These are phyloP conservation scores for Episyrphus balteatus DNA, from an alignment of 1,140 invertebrate genomes.

Conservation along the genomic window DNA sequence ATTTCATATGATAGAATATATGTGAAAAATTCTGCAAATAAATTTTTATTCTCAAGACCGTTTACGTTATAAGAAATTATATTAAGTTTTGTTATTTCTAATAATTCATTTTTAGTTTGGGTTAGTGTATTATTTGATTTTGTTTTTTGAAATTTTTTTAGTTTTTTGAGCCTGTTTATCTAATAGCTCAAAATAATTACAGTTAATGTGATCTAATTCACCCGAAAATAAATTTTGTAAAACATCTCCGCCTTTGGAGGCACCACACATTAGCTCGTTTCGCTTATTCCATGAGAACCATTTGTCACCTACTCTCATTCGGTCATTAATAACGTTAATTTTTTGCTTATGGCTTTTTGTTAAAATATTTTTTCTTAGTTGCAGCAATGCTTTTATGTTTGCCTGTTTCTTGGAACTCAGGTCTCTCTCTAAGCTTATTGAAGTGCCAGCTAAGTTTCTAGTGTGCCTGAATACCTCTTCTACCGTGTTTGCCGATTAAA, in stretches of 20 bases:
- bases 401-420: neutral
- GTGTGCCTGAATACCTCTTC: neutral
- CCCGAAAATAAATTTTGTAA: neutral
- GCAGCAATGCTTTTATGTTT: neutral
- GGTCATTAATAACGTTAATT: neutral
- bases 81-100: no score
- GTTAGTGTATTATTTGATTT: no score
- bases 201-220: neutral
- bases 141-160: no score
- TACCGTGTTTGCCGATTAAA: neutral
- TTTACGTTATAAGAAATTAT: no score
- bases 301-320: neutral
- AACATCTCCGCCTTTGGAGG: neutral
- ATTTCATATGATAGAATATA: no score
- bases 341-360: neutral
- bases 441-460: neutral
- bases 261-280: neutral
- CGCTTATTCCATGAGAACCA: neutral
- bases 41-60: no score
- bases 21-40: no score
- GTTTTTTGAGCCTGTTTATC: no score
- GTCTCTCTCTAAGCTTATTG: neutral
- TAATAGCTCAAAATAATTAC: no score
- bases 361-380: neutral
- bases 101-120: no score